Conservation (phyloP, 2,113 vertebrate genomes). For the Centropristis striata region DNA sequence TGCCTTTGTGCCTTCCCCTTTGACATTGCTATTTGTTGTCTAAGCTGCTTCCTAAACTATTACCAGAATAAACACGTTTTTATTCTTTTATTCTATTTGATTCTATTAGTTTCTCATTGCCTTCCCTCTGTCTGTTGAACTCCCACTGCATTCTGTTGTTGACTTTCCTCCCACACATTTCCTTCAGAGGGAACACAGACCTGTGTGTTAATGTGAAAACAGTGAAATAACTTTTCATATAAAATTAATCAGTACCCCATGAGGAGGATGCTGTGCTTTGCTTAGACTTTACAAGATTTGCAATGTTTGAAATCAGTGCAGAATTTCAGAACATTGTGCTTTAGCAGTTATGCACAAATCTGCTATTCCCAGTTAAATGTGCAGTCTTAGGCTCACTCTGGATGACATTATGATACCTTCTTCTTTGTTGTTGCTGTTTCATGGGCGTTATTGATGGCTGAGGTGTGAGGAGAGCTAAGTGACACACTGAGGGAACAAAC, state of each 20-base stretch:
- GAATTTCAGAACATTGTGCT: not conserved
- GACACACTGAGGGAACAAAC: constrained; percentile 33
- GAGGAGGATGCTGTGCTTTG: not conserved
- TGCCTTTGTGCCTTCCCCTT: not conserved
- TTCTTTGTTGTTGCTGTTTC: constrained; percentile 18
- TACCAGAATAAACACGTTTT: constrained; percentile 5
- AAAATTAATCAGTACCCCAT: not conserved
- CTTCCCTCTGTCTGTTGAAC: not conserved
- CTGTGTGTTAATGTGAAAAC: not conserved
- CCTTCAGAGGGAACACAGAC: not conserved
- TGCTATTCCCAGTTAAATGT: not conserved
- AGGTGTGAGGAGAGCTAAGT: constrained; percentile 22
- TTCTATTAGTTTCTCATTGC: not conserved
- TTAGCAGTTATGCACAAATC: constrained; percentile 5
- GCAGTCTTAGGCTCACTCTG: constrained; percentile 12
- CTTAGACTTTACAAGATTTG: not conserved
- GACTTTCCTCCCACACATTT: constrained; percentile 24
- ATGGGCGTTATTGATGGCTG: constrained; percentile 27
- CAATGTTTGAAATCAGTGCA: not conserved
- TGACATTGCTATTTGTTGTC: constrained; percentile 1
- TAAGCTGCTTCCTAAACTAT: not conserved
- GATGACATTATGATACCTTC: constrained; percentile 11
- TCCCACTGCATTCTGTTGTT: not conserved
- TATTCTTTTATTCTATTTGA: not conserved
- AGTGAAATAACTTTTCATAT: not conserved